Evolutionary conservation across 2,888 invertebrate genomes (phyloP), one percentile per base, ranked within the genome.

Genomic region (Micoletzkya japonica): DNA sequence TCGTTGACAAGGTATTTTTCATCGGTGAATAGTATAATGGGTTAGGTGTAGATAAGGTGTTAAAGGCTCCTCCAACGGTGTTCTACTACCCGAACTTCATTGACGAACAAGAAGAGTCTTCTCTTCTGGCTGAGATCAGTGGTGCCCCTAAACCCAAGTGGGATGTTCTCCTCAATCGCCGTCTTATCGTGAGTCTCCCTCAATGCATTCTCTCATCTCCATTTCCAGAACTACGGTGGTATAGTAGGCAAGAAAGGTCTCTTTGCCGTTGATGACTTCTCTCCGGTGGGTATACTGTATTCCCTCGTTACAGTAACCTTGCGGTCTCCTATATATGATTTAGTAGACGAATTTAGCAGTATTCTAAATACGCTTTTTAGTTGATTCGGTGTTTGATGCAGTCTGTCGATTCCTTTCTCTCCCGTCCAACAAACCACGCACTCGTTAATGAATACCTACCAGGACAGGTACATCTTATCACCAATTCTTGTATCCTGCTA

Each of bases 211-310:
- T 91, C 74, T 28, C 92, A 94, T 85, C 89, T 97, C 76, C 90
- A 95, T 74, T 89, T 98, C n/a, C 95, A 97, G 86, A 96, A 97
- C 87, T 98, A 96, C 91, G 97, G 97, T 32, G 97, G 97, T 0
- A 88, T 95, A 70, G 95, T 96, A 0, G 94, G 94, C 86, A 90
- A 90, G 24, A 94, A 93, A 83, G 95, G 94, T 71, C 94, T 97
- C 93, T 90, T 97, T 75, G 91, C 92, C 0, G 95, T 73, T 37
- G 81, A 96, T 87, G 88, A 90, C 74, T 91, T 97, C 77, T 96
- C 97, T 1, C 81, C 87, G 77, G 89, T 89, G 75, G 73, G 73
- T 56, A 7, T 67, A 24, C n/a, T n/a, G n/a, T n/a, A n/a, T n/a
- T 61, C 10, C 28, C 66, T 20, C 7, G 20, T 63, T 20, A 14